Percentiles rank a stretch among this genome's conserved stretches.
These are phyloP conservation scores for Furnarius figulus DNA, from an alignment of 2,113 vertebrate genomes.

Conservation along the genomic window DNA sequence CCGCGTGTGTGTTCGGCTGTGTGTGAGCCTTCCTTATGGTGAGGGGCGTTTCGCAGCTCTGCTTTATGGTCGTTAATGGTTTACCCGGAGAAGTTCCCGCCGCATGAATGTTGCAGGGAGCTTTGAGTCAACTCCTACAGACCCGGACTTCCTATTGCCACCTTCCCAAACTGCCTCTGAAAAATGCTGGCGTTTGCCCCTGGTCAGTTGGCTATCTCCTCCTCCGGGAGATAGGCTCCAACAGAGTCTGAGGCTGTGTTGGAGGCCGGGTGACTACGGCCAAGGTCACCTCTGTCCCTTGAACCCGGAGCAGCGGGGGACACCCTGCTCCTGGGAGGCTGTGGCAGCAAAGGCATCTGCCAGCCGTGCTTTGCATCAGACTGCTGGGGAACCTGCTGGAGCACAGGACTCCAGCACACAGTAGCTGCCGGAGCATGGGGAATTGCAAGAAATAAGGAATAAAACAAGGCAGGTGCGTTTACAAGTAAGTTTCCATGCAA, in stretches of 20 bases:
- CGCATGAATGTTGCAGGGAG: not conserved
- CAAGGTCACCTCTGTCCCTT: not conserved
- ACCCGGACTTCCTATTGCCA: not conserved
- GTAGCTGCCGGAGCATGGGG: not conserved
- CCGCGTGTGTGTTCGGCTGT: not conserved
- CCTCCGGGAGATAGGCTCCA: not conserved
- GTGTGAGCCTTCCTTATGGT: not conserved
- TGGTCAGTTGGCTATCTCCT: not conserved
- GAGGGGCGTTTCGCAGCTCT: not conserved
- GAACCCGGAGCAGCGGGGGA: not conserved
- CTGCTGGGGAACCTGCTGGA: not conserved
- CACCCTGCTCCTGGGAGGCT: not conserved
- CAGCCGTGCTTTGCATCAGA: not conserved
- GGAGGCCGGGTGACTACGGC: not conserved
- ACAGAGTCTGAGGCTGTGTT: not conserved
- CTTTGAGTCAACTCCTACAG: not conserved
- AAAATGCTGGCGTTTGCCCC: not conserved
- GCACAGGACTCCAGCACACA: not conserved
- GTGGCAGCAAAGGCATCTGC: not conserved
- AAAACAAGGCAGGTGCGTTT: not conserved
- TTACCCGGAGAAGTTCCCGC: constrained; percentile 33
- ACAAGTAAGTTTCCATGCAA: not conserved
- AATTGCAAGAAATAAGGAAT: not conserved
- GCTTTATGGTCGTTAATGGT: constrained; percentile 43
- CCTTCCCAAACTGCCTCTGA: not conserved